Conservation (phyloP, 2,888 invertebrate genomes). For the Nomada ruficornis region DNA sequence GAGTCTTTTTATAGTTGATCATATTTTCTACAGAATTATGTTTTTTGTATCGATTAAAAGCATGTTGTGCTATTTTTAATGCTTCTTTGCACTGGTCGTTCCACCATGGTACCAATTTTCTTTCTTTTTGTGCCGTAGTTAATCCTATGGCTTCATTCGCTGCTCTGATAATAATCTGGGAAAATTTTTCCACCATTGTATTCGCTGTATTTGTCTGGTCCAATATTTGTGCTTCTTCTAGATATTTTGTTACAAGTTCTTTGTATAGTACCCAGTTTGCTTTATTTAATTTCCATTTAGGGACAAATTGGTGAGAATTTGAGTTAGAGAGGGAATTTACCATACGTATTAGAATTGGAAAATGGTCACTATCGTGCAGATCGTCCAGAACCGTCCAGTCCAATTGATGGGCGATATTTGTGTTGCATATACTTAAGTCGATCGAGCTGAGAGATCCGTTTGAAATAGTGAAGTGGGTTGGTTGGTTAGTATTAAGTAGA, state of each 20-base stretch:
- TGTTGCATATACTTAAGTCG: not conserved
- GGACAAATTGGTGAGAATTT: not conserved
- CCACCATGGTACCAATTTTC: not conserved
- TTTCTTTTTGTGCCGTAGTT: not conserved
- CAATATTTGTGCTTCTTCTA: not conserved
- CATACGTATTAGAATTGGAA: not conserved
- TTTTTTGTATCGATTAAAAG: slow-evolving; percentile 11
- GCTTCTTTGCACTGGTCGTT: slow-evolving; percentile 9
- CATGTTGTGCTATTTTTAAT: not conserved
- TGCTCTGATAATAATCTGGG: not conserved
- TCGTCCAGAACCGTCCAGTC: not conserved
- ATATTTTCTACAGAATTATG: not conserved
- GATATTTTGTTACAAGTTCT: not conserved
- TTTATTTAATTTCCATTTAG: not conserved
- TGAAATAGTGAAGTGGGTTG: not conserved
- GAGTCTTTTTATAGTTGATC: no score
- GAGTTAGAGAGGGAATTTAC: not conserved
- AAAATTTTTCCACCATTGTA: slow-evolving; percentile 1
- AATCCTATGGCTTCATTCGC: not conserved
- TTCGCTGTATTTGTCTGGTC: not conserved
- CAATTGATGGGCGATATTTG: not conserved
- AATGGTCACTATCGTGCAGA: not conserved
- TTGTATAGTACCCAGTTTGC: slow-evolving; percentile 7
- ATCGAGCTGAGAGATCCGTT: slow-evolving; percentile 1
- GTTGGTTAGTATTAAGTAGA: slow-evolving; percentile 2